Evolutionary conservation across 1,140 invertebrate genomes (phyloP).

Genomic region (Marisa cornuarietis): DNA sequence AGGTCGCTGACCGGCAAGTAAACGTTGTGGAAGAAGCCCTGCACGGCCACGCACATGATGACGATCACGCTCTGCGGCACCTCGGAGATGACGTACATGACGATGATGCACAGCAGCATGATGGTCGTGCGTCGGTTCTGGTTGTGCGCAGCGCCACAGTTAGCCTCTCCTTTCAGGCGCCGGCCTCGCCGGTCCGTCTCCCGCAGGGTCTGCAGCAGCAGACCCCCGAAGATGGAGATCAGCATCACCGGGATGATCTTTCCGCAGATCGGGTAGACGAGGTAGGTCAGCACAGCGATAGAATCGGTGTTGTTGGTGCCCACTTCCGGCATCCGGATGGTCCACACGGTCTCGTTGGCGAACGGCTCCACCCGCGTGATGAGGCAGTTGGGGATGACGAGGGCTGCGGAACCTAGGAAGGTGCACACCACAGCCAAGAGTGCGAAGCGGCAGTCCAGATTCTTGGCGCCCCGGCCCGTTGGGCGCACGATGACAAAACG

Average conservation of each 20-base stretch:
- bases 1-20: constrained; percentile 79
- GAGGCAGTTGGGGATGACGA: constrained; percentile 82
- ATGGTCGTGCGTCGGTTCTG: constrained; percentile 74
- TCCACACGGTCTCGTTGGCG: constrained; percentile 24
- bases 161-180: constrained; percentile 47
- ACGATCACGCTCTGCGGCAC: constrained; percentile 74
- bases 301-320: constrained; percentile 32
- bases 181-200: constrained; percentile 61
- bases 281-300: constrained; percentile 48
- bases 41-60: constrained; percentile 50
- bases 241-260: constrained; percentile 68
- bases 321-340: constrained; percentile 34
- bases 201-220: constrained; percentile 65
- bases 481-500: constrained; percentile 75
- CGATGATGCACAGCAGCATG: constrained; percentile 58
- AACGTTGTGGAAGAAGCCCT: constrained; percentile 56
- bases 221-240: constrained; percentile 66
- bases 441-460: constrained; percentile 79
- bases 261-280: constrained; percentile 56
- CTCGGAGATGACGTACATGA: constrained; percentile 88
- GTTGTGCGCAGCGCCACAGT: constrained; percentile 65
- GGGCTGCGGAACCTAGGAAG: constrained; percentile 76
- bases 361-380: constrained; percentile 37
- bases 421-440: constrained; percentile 77
- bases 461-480: constrained; percentile 77